These are phyloP conservation scores for Paralichthys olivaceus DNA, from an alignment of 2,113 vertebrate genomes.

Conservation along the genomic window DNA sequence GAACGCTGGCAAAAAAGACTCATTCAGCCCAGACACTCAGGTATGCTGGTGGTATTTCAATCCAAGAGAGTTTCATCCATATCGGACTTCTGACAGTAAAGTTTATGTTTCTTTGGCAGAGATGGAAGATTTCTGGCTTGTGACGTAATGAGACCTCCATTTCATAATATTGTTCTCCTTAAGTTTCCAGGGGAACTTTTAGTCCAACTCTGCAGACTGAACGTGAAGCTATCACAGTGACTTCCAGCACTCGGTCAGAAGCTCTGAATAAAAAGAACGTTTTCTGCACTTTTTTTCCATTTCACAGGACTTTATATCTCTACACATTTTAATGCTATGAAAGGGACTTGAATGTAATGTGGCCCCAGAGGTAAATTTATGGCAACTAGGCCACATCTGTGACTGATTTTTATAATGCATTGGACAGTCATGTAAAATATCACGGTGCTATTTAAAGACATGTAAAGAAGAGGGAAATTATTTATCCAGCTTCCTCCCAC, in stretches of 20 bases:
- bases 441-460: constrained; percentile 6
- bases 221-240: constrained; percentile 1
- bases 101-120: not conserved
- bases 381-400: constrained; percentile 48
- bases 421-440: constrained; percentile 38
- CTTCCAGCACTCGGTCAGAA: not conserved
- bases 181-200: not conserved
- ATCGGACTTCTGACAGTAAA: constrained; percentile 6
- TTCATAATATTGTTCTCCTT: constrained; percentile 2
- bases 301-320: not conserved
- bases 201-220: not conserved
- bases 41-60: constrained; percentile 8
- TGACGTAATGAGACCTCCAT: constrained; percentile 5
- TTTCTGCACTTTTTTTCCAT: not conserved
- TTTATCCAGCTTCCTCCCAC: not conserved
- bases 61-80: constrained; percentile 3
- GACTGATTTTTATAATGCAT: constrained; percentile 25
- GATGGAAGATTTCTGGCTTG: not conserved
- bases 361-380: not conserved
- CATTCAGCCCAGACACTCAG: constrained; percentile 30
- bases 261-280: not conserved
- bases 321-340: not conserved
- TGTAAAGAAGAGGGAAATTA: not conserved
- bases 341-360: not conserved
- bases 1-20: constrained; percentile 17